Base-by-base conservation (phyloP, 2,797 vertebrate species). In the Pipistrellus pipistrellus region DNA sequence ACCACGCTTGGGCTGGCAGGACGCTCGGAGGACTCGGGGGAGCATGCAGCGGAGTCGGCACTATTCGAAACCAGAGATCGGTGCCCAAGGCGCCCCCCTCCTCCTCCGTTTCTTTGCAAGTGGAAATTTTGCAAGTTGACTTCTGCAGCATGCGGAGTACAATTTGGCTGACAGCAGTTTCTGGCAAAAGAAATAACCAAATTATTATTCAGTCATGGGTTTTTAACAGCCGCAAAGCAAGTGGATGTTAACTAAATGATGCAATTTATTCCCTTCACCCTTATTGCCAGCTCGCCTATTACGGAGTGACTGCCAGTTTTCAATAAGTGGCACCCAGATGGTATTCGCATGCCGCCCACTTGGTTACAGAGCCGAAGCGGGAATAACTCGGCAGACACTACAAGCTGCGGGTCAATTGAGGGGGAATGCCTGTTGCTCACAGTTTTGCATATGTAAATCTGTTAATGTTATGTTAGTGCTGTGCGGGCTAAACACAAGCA, bases 311-410 rank as follows among this genome's bases (percentile, higher is more conserved):
- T 99, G 99, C 99, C 99, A 99, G 99, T 98, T 99, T 99, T 99
- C 99, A 99, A 99, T 99, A 99, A 99, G 99, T 99, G 99, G 98
- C 99, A 99, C 99, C 99, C 99, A 99, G 99, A 99, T 99, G 99
- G 99, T 98, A 98, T 98, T 99, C 98, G 98, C 98, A 99, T 98
- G 98, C 99, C 98, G 98, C 99, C 98, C 98, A 99, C 98, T 99
- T 99, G 99, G 98, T 99, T 99, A 99, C 98, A 98, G 98, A 99
- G 98, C 97, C 97, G 98, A 99, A 99, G 98, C 98, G 98, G 98
- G 98, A 99, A 98, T 99, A 98, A 98, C 98, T 99, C 98, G 96
- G 98, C 98, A 98, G 98, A 99, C 98, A 98, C 98, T 99, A 98
- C 99, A 99, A 98, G 98, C 98, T 98, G 97, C 97, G 98, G 99